These are phyloP conservation scores for Microctenopoma steveboyesi DNA, from an alignment of 2,797 vertebrate species.

Conservation along the genomic window DNA sequence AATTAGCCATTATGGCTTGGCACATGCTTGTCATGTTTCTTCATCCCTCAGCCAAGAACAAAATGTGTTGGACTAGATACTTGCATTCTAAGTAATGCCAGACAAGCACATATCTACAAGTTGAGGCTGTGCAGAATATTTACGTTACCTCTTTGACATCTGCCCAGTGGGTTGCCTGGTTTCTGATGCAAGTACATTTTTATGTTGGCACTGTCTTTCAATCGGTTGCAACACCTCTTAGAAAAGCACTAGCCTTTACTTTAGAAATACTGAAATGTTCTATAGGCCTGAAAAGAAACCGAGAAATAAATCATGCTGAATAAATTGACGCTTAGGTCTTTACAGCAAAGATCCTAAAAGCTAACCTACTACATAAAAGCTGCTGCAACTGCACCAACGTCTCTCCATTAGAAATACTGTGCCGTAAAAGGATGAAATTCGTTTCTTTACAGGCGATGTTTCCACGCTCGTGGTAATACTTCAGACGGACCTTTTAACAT, in stretches of 20 bases:
- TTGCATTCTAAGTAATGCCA: slow-evolving; percentile 20
- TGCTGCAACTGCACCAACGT: slow-evolving; percentile 22
- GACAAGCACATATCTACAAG: slow-evolving; percentile 22
- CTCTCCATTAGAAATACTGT: slow-evolving; percentile 10
- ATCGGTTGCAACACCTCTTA: slow-evolving; percentile 15
- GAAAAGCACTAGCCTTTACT: slow-evolving; percentile 29
- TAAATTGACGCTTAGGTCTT: slow-evolving; percentile 24
- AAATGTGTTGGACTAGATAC: slow-evolving; percentile 46
- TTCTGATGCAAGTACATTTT: slow-evolving; percentile 30
- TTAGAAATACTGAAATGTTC: slow-evolving; percentile 31
- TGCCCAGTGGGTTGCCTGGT: slow-evolving; percentile 20
- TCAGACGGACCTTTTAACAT: slow-evolving; percentile 26
- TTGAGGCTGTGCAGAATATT: slow-evolving; percentile 34
- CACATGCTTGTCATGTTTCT: slow-evolving; percentile 26
- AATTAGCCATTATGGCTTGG: slow-evolving; percentile 24
- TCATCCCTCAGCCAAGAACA: slow-evolving; percentile 30
- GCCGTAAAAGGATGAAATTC: slow-evolving; percentile 24
- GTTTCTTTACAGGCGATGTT: slow-evolving; percentile 22
- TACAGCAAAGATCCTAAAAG: slow-evolving; percentile 13
- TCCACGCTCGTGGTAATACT: slow-evolving; percentile 16
- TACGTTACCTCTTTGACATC: slow-evolving; percentile 30
- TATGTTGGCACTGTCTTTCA: slow-evolving; percentile 13
- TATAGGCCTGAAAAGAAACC: slow-evolving; percentile 20
- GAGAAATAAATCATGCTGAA: slow-evolving; percentile 28
- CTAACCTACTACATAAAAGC: not conserved